Conservation (phyloP, 1,140 invertebrate genomes). For the Thaumetopoea pityocampa region DNA sequence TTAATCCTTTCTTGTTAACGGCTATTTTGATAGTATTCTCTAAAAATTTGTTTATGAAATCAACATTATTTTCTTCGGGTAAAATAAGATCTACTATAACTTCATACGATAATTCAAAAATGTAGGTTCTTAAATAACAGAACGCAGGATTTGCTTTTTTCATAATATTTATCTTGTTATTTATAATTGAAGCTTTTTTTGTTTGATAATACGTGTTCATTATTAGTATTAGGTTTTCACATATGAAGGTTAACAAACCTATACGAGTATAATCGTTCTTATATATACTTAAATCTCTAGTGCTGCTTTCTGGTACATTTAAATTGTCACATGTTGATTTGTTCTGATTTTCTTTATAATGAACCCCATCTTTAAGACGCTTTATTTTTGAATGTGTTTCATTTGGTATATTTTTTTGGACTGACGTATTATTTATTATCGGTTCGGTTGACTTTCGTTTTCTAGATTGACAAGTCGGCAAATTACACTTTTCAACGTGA, state of each 20-base stretch:
- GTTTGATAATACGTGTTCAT: constrained; percentile 1
- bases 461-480: too few species aligned
- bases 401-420: too few species aligned
- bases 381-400: too few species aligned
- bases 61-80: constrained; percentile 9
- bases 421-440: too few species aligned
- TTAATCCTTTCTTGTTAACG: not conserved
- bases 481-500: too few species aligned
- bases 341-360: too few species aligned
- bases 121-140: constrained; percentile 9
- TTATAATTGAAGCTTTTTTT: not conserved
- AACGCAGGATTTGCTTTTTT: constrained; percentile 5
- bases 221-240: constrained; percentile 8
- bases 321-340: too few species aligned
- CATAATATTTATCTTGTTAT: not conserved
- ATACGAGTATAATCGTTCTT: not conserved
- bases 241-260: constrained; percentile 9
- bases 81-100: constrained; percentile 13
- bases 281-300: not conserved
- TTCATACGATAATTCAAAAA: constrained; percentile 17
- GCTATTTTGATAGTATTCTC: constrained; percentile 8
- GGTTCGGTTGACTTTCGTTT: too few species aligned
- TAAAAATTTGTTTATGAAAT: constrained; percentile 14
- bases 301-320: not conserved
- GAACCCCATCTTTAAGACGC: too few species aligned